Percentiles rank a stretch among this genome's conserved stretches.
Conservation (phyloP, 2,888 invertebrate species). For the Sphaerophoria rueppellii region DNA sequence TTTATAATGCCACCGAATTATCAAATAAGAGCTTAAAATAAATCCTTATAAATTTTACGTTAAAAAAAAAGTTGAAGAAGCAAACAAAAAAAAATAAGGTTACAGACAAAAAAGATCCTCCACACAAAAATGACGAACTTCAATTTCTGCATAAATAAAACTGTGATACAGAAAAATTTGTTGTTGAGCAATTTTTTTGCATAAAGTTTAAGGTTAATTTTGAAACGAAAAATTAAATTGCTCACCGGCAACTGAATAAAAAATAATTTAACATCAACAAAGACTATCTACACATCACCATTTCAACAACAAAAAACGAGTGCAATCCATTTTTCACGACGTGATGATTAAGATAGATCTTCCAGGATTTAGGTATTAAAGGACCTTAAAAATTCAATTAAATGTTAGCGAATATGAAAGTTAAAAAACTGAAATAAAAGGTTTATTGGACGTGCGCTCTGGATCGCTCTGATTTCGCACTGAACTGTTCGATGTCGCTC, state of each 20-base stretch:
- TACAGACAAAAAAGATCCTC: neutral
- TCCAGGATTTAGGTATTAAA: no score
- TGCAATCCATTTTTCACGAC: neutral
- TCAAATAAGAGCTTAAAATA: no score
- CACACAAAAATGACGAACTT: neutral
- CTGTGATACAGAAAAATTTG: constrained; percentile 28
- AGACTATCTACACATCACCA: neutral
- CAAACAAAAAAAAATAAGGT: neutral
- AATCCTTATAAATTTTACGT: no score
- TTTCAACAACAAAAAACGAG: no score
- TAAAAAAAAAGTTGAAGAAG: neutral
- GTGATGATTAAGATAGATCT: neutral
- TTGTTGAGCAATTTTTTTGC: constrained; percentile 57
- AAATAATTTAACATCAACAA: neutral
- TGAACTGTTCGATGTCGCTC: no score
- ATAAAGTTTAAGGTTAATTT: constrained; percentile 22
- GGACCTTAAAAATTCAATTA: constrained; percentile 39
- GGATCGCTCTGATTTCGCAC: no score
- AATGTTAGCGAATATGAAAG: constrained; percentile 23
- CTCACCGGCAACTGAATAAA: constrained; percentile 58
- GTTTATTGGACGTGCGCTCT: no score
- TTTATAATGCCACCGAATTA: neutral
- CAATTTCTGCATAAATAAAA: constrained; percentile 26
- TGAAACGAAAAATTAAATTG: constrained; percentile 42
- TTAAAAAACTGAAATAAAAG: neutral